Evolutionary conservation across 35 echinoderm and acorn worm genomes (phyloP).

Genomic region (Holothuria glaberrima): DNA sequence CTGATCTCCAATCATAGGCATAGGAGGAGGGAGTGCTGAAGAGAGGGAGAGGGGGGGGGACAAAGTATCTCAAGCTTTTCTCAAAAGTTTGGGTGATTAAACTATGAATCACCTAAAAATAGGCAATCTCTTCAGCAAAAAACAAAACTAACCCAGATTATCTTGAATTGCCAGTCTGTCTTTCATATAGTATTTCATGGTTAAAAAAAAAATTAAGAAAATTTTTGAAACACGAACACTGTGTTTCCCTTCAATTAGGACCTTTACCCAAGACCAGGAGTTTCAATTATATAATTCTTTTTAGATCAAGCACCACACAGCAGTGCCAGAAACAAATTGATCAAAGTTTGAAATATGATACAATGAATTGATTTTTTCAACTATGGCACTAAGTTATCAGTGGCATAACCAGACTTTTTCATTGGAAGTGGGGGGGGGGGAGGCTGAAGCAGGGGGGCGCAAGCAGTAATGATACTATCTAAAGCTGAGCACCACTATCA

Average conservation of each 20-base stretch:
- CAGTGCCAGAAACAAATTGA: not conserved
- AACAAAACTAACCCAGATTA: not conserved
- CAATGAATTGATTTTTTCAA: not conserved
- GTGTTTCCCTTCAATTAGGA: not conserved
- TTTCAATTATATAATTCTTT: not conserved
- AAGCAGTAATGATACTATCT: not conserved
- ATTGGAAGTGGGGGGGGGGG: not conserved
- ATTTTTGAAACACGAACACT: not conserved
- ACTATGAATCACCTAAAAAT: not conserved
- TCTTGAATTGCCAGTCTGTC: not conserved
- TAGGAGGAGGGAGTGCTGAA: not conserved
- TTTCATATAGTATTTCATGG: not conserved
- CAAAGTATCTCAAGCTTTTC: not conserved
- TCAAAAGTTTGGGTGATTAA: conserved; percentile 2
- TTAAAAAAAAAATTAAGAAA: not conserved
- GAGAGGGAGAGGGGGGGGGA: not conserved
- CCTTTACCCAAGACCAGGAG: not conserved
- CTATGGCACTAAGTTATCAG: not conserved
- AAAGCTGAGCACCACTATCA: too few relatives aligned
- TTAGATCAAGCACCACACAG: not conserved
- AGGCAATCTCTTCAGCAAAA: not conserved
- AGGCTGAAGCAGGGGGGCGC: not conserved
- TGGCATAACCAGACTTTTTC: too few relatives aligned
- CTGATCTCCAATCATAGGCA: not conserved
- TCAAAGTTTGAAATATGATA: conserved; percentile 9